Evolutionary conservation across 2,113 vertebrate genomes (phyloP).

Genomic region (Mesoclemmys tuberculata): DNA sequence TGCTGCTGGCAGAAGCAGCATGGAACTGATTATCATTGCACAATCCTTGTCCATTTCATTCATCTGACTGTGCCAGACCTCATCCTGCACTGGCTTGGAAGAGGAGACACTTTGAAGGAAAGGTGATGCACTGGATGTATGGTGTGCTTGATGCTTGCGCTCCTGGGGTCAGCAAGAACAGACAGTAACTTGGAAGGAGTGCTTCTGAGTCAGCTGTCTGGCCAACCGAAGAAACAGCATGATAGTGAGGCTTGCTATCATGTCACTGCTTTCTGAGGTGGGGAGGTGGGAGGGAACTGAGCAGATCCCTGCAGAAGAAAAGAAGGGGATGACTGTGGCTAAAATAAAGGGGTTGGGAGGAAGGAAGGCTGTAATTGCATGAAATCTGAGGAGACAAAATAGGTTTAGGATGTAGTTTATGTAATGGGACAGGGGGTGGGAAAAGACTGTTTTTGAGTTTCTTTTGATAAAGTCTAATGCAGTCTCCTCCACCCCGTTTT

Average conservation of each 20-base stretch:
- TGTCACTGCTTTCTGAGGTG: background rate
- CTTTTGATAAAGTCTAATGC: background rate
- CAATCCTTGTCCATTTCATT: background rate
- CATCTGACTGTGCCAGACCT: conserved; percentile 35
- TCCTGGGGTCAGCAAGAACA: conserved; percentile 14
- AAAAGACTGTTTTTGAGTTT: background rate
- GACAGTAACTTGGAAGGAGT: conserved; percentile 11
- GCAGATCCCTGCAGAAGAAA: background rate
- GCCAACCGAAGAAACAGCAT: background rate
- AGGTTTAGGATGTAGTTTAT: conserved; percentile 1
- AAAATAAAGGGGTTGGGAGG: background rate
- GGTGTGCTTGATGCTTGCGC: conserved; percentile 34
- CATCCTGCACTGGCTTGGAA: background rate
- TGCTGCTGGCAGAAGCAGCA: background rate
- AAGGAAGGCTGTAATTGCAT: background rate
- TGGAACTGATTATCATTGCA: conserved; percentile 10
- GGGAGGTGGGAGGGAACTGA: background rate
- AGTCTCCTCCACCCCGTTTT: conserved; percentile 37
- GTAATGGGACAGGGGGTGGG: background rate
- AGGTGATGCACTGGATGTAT: background rate
- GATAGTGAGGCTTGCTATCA: background rate
- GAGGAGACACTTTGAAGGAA: background rate
- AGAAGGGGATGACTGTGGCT: background rate
- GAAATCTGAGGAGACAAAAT: background rate
- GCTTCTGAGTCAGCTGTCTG: background rate